Conservation (phyloP, 1,140 invertebrate genomes). For the Globodera rostochiensis region DNA sequence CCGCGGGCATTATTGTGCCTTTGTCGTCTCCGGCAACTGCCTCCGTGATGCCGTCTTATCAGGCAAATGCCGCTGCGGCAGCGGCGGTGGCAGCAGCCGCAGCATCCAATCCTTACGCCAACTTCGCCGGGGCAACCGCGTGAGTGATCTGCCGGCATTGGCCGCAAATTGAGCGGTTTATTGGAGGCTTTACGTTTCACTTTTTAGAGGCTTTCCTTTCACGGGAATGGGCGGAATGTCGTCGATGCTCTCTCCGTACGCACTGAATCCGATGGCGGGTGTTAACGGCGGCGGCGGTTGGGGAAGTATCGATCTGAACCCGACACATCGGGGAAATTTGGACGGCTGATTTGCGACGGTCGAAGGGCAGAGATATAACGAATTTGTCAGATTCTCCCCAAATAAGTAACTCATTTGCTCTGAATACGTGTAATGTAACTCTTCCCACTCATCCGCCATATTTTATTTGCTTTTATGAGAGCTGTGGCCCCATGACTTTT, state of each 20-base stretch:
- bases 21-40: not conserved
- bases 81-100: constrained; percentile 1
- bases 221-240: constrained; percentile 2
- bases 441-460: no score
- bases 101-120: constrained; percentile 4
- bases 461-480: no score
- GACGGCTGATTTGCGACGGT: not conserved
- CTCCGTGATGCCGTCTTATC: constrained; percentile 4
- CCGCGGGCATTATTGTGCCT: not conserved
- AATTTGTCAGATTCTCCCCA: not conserved
- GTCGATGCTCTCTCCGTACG: constrained; percentile 3
- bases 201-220: constrained; percentile 5
- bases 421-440: not conserved
- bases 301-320: constrained; percentile 4
- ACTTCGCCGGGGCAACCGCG: not conserved
- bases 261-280: constrained; percentile 1
- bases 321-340: not conserved
- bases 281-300: not conserved
- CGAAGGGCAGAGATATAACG: not conserved
- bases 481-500: no score
- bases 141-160: not conserved
- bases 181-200: not conserved
- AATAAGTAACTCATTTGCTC: not conserved
- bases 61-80: not conserved
- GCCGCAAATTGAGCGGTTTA: not conserved